Conservation (phyloP, 2,888 invertebrate species). For the Oscheius sp. region DNA sequence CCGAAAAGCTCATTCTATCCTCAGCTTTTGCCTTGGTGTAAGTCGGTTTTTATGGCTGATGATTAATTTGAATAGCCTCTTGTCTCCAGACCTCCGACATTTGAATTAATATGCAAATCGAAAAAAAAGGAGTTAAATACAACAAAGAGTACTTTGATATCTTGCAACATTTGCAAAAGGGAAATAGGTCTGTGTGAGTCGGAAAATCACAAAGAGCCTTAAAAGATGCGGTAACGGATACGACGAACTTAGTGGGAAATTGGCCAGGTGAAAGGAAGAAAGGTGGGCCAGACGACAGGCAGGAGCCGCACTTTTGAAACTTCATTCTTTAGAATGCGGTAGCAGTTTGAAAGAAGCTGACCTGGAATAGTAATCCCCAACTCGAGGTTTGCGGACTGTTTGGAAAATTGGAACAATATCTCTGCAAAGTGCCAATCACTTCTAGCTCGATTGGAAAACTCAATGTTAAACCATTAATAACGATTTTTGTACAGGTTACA, state of each 20-base stretch:
- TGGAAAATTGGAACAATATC: too few species aligned
- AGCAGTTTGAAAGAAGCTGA: too few species aligned
- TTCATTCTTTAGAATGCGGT: too few species aligned
- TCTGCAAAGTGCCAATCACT: too few species aligned
- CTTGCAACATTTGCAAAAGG: slow-evolving; percentile 11
- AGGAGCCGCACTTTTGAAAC: too few species aligned
- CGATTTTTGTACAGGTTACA: too few species aligned
- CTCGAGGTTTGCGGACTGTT: too few species aligned
- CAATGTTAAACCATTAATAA: too few species aligned
- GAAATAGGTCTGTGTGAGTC: slow-evolving; percentile 15
- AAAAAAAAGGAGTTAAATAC: background rate
- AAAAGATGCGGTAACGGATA: slow-evolving; percentile 21
- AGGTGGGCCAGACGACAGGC: too few species aligned
- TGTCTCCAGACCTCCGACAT: background rate
- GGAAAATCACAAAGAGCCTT: slow-evolving; percentile 6
- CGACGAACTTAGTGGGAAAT: background rate
- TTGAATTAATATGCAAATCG: slow-evolving; percentile 10
- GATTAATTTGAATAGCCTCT: slow-evolving; percentile 13
- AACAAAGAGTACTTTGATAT: background rate
- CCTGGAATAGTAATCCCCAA: too few species aligned
- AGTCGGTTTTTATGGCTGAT: slow-evolving; percentile 24
- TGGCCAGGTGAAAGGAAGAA: slow-evolving; percentile 18
- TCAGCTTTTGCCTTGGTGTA: slow-evolving; percentile 23
- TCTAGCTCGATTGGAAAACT: too few species aligned
- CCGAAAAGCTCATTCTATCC: slow-evolving; percentile 2